Evolutionary conservation across 1,140 invertebrate genomes (phyloP), one percentile per base, ranked within the genome.

Genomic region (Diuraphis noxia): DNA sequence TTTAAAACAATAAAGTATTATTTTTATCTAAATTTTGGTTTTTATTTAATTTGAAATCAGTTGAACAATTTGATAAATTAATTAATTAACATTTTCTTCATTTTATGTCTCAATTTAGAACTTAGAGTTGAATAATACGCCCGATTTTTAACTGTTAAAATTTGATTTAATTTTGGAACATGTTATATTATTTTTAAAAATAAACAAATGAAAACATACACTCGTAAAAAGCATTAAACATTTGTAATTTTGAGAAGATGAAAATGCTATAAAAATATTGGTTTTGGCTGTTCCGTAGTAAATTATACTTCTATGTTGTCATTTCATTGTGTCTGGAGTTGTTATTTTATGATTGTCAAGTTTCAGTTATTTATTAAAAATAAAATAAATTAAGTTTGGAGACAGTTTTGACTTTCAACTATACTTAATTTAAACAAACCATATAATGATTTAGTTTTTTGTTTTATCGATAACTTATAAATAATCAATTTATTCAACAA

Each of bases 281-380:
- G 21, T 79, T 79, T 36, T 79, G 34, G 17, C n/a, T 36, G 17
- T 79, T 79, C 2, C 19, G 10, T 84, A 84, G 40, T 43, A 43
- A 43, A n/a, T 84, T 84, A 43, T 84, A n/a, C 19, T 84, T 34
- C 40, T 34, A 17, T 84, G 25, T 43, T 84, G 30, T 84, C 17
- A 41, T 84, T 84, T 84, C 82, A 84, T 84, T 84, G n/a, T 84
- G 41, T 84, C n/a, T 43, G 6, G 41, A n/a, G 17, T n/a, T 43
- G 13, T n/a, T 84, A 21, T 43, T 43, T n/a, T n/a, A 43, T 46
- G 41, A 46, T 84, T 43, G 40, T 84, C 25, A 43, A 43, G 17
- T 43, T 43, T 34, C 40, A 84, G 30, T 84, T 43, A 81, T 81
- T 43, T 43, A 43, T 43, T 43, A 4, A 84, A 30, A 17, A n/a